A percentile compares a stretch with the other conserved stretches of the same genome.
Evolutionary conservation across 2,797 vertebrate genomes (phyloP).

Genomic region (Mycteria americana): DNA sequence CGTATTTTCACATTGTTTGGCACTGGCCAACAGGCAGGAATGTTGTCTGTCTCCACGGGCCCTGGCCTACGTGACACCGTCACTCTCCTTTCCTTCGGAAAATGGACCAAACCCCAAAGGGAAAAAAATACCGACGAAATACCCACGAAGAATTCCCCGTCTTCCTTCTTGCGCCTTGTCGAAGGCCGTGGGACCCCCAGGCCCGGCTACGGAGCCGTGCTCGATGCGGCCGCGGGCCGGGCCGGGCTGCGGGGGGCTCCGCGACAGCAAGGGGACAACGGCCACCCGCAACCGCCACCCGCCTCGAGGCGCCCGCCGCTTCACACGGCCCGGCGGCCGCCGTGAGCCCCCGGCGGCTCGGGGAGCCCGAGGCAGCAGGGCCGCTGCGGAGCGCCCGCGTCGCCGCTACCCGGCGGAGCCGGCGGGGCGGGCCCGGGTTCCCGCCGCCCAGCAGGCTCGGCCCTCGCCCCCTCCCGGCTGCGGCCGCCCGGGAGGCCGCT

Average conservation of each 20-base stretch:
- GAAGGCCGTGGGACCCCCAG: fast-evolving
- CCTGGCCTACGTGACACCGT: fast-evolving
- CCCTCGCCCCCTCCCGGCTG: not conserved
- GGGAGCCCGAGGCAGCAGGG: too few species aligned
- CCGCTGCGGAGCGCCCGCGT: not conserved
- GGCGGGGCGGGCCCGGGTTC: too few species aligned
- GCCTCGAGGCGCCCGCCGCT: too few species aligned
- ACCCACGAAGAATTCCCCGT: too few species aligned
- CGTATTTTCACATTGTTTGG: fast-evolving
- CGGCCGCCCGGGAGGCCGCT: not conserved
- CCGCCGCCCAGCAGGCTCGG: not conserved
- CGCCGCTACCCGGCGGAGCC: not conserved
- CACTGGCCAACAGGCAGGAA: not conserved
- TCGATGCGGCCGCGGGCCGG: not conserved
- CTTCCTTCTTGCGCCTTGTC: fast-evolving
- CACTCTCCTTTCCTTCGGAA: not conserved
- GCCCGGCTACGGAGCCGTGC: fast-evolving
- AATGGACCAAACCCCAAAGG: fast-evolving
- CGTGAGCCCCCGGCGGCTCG: too few species aligned
- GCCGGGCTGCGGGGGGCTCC: not conserved
- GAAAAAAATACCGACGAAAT: fast-evolving
- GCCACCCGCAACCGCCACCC: not conserved
- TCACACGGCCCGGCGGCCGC: too few species aligned
- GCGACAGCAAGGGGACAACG: not conserved
- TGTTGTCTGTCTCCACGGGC: not conserved